Evolutionary conservation across 2,797 vertebrate genomes (phyloP).

Genomic region (Centroberyx gerrardi): DNA sequence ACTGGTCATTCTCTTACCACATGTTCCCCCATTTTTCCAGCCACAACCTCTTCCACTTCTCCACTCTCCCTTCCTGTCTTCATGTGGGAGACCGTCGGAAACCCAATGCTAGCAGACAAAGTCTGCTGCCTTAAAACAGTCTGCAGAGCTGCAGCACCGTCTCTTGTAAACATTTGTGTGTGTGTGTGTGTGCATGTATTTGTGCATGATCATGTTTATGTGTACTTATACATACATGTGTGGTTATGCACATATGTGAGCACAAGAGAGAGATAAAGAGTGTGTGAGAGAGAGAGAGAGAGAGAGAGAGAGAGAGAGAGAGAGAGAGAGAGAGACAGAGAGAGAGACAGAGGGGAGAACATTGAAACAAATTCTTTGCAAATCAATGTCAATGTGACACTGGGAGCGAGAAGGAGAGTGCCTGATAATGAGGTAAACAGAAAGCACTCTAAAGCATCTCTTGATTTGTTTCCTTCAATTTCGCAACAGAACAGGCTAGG

Average conservation of each 20-base stretch:
- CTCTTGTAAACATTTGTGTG: not conserved
- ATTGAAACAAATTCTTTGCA: not conserved
- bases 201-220: not conserved
- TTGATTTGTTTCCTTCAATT: slow-evolving; percentile 5
- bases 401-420: not conserved
- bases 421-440: slow-evolving; percentile 7
- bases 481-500: slow-evolving; percentile 2
- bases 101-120: not conserved
- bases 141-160: not conserved
- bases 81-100: not conserved
- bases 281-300: no score
- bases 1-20: not conserved
- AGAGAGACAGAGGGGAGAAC: not conserved
- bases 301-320: no score
- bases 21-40: slow-evolving; percentile 9
- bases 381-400: slow-evolving; percentile 17
- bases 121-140: no score
- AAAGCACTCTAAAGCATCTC: slow-evolving; percentile 5
- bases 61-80: not conserved
- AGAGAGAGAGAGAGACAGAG: no score
- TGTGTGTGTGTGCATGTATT: not conserved
- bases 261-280: not conserved
- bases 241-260: no score
- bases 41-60: slow-evolving; percentile 2
- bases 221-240: no score